phyloP scores from a whole-genome alignment of 2,888 invertebrate species.

The Nycteola revayana region DNA sequence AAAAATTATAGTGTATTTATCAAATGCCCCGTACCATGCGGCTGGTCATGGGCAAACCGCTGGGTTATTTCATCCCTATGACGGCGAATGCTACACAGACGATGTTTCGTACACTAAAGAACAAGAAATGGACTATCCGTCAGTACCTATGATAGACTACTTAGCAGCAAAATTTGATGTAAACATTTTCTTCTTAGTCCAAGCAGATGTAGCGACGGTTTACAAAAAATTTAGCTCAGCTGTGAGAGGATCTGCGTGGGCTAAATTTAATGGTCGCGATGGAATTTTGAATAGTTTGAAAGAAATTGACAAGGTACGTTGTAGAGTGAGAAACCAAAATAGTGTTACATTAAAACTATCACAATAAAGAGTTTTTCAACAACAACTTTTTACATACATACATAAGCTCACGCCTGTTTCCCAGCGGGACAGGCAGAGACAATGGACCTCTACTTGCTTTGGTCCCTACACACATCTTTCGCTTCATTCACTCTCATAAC shows the following conservation, averaged over 20 bases:
- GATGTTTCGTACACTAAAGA: constrained; percentile 62
- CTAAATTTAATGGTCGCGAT: constrained; percentile 3
- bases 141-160: constrained; percentile 85
- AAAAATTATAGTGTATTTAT: constrained; percentile 89
- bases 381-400: too few species aligned
- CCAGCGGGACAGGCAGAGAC: too few species aligned
- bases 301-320: not conserved
- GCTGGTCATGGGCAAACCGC: constrained; percentile 90
- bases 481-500: too few species aligned
- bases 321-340: too few species aligned
- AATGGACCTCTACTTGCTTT: too few species aligned
- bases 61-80: constrained; percentile 87
- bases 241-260: constrained; percentile 43
- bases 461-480: too few species aligned
- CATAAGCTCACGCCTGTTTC: too few species aligned
- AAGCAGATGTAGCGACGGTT: not conserved
- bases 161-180: constrained; percentile 46
- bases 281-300: not conserved
- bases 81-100: constrained; percentile 85
- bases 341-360: too few species aligned
- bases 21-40: constrained; percentile 88
- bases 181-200: constrained; percentile 47
- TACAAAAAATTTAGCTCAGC: constrained; percentile 36
- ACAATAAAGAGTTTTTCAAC: too few species aligned
- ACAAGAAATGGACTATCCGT: constrained; percentile 88